Percentiles rank a stretch among this genome's conserved stretches.
Evolutionary conservation across 1,140 invertebrate genomes (phyloP).

Genomic region (Drosophila triauraria): DNA sequence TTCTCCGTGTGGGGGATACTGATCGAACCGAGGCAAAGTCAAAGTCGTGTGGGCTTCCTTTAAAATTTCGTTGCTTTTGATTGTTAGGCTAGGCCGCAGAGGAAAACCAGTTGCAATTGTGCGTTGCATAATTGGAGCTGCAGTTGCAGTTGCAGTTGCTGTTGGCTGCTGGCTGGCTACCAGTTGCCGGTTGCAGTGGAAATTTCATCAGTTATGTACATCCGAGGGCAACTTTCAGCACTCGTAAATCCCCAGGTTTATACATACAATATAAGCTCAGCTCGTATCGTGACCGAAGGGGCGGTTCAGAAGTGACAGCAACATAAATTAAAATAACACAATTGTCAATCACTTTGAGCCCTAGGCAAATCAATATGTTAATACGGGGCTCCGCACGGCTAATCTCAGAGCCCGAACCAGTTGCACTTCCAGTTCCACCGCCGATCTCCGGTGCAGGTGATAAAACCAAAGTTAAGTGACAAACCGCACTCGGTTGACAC

Average conservation of each 20-base stretch:
- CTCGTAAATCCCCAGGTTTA: constrained; percentile 23
- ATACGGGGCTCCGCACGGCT: constrained; percentile 33
- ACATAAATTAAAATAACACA: constrained; percentile 80
- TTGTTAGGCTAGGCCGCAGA: constrained; percentile 24
- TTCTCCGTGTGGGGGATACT: constrained; percentile 18
- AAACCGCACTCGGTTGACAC: constrained; percentile 52
- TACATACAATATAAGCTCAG: not conserved
- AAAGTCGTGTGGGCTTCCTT: constrained; percentile 70
- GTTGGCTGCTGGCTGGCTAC: not conserved
- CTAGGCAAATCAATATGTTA: constrained; percentile 80
- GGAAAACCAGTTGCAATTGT: constrained; percentile 71
- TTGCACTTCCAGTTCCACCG: constrained; percentile 35
- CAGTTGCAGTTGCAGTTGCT: constrained; percentile 26
- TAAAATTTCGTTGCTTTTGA: constrained; percentile 37
- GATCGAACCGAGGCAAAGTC: constrained; percentile 58
- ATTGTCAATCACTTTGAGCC: constrained; percentile 78
- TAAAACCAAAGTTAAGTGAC: constrained; percentile 58
- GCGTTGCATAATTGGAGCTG: constrained; percentile 67
- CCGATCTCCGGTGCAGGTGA: constrained; percentile 42
- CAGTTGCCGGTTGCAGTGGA: constrained; percentile 27
- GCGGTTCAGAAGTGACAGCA: constrained; percentile 62
- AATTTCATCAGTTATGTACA: constrained; percentile 46
- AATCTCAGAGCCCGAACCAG: constrained; percentile 32
- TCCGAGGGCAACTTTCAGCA: constrained; percentile 52
- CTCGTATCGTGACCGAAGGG: constrained; percentile 61